A percentile compares a stretch with the other conserved stretches of the same genome.
These are phyloP conservation scores for Bombus picipes DNA, from an alignment of 1,140 invertebrate genomes.

Conservation along the genomic window DNA sequence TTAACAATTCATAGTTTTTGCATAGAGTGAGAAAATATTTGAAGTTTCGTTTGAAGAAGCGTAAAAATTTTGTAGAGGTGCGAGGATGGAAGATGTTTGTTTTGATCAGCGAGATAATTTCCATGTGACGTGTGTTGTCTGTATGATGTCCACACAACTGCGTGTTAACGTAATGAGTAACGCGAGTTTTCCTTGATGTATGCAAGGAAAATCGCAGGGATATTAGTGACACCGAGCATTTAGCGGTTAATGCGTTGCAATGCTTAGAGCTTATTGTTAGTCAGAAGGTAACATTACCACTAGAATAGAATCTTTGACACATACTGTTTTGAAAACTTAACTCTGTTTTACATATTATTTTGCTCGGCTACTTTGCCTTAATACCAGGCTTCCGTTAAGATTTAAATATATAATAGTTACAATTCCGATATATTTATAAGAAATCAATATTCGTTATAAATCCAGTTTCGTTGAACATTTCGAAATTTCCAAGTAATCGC, in stretches of 20 bases:
- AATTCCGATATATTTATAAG: background rate
- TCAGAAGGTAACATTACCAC: background rate
- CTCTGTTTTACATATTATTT: background rate
- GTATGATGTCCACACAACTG: slow-evolving; percentile 10
- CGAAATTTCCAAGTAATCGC: background rate
- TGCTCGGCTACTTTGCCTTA: background rate
- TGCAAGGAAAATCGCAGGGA: slow-evolving; percentile 45
- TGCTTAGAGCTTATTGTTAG: slow-evolving; percentile 27
- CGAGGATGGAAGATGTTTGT: slow-evolving; percentile 11
- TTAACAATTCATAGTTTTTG: background rate
- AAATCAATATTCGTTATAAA: background rate
- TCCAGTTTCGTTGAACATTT: background rate
- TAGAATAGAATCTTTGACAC: background rate
- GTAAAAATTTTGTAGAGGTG: background rate
- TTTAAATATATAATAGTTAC: background rate
- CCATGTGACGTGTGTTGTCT: background rate
- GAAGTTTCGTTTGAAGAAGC: background rate
- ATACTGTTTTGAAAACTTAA: background rate
- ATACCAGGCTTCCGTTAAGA: too few species aligned
- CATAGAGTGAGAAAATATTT: background rate
- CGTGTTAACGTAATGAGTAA: slow-evolving; percentile 46
- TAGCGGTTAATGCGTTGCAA: slow-evolving; percentile 50
- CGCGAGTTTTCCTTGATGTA: slow-evolving; percentile 48
- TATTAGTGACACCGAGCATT: slow-evolving; percentile 34
- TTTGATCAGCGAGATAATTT: slow-evolving; percentile 25